phyloP scores from a whole-genome alignment of 2,888 invertebrate genomes.

The Priocnemis perturbator region DNA sequence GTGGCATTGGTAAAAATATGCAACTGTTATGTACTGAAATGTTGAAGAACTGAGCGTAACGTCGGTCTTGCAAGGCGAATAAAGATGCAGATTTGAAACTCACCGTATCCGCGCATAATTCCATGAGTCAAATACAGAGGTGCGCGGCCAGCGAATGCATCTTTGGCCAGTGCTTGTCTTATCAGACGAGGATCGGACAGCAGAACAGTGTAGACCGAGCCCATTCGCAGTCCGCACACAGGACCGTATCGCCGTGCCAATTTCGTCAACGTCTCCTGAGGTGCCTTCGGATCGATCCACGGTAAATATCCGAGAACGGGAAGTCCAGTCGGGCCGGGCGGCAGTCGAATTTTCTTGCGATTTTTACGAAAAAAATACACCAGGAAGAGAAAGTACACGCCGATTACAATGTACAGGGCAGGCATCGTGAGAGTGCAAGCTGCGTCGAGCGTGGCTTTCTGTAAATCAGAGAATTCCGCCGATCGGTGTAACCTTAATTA shows the following conservation, averaged over 20 bases:
- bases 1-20: too few relatives aligned
- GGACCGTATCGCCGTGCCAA: constrained; percentile 84
- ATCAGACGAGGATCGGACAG: constrained; percentile 85
- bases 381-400: constrained; percentile 13
- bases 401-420: constrained; percentile 11
- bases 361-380: constrained; percentile 46
- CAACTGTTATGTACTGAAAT: too few relatives aligned
- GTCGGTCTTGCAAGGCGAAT: too few relatives aligned
- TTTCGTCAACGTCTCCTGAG: constrained; percentile 83
- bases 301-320: constrained; percentile 89
- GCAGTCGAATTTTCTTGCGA: constrained; percentile 76
- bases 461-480: not conserved
- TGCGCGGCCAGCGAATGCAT: constrained; percentile 85
- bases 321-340: constrained; percentile 88
- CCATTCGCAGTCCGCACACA: constrained; percentile 85
- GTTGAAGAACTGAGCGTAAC: too few relatives aligned
- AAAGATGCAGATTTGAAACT: constrained; percentile 65
- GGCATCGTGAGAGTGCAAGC: constrained; percentile 53
- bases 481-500: too few relatives aligned
- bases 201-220: constrained; percentile 85
- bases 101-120: constrained; percentile 91
- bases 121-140: constrained; percentile 91
- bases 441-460: not conserved
- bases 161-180: constrained; percentile 84
- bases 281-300: constrained; percentile 82